Conservation (phyloP, 92 coral and sea anemone species). For the Isaurus tuberculatus region DNA sequence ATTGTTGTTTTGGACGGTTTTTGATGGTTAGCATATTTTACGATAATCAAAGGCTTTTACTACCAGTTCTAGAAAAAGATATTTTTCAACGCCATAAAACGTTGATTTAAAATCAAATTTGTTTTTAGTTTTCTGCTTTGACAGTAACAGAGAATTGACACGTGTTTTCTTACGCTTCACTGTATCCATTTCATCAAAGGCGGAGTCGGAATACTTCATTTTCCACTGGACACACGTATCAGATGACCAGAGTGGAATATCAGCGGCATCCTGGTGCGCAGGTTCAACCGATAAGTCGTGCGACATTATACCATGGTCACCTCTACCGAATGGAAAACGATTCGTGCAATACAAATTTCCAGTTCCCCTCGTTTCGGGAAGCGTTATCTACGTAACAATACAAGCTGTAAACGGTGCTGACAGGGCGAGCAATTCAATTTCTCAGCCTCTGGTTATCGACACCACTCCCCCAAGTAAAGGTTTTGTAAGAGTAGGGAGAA, state of each 20-base stretch:
- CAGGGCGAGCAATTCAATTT: conserved; percentile 21
- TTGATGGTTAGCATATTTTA: too few relatives aligned
- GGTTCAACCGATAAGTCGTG: conserved; percentile 57
- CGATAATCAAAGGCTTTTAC: too few relatives aligned
- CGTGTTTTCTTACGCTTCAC: not conserved
- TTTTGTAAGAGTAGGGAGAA: conserved; percentile 45
- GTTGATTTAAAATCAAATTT: too few relatives aligned
- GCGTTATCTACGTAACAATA: conserved; percentile 54
- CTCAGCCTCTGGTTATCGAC: conserved; percentile 71
- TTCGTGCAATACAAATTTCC: conserved; percentile 50
- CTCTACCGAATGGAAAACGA: conserved; percentile 26
- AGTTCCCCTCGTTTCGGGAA: conserved; percentile 71
- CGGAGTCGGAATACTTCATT: conserved; percentile 34
- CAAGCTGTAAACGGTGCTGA: conserved; percentile 78
- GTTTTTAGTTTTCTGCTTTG: not conserved
- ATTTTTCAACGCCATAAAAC: too few relatives aligned
- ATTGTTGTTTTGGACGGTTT: too few relatives aligned
- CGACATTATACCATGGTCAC: conserved; percentile 56
- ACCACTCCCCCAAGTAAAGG: conserved; percentile 78
- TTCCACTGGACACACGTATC: conserved; percentile 62
- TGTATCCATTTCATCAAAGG: not conserved
- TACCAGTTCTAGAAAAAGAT: too few relatives aligned
- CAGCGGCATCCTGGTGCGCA: conserved; percentile 65
- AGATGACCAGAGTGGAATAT: conserved; percentile 77
- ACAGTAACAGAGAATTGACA: not conserved